Evolutionary conservation across 2,797 vertebrate genomes (phyloP).

Genomic region (Gallinago nigripennis): DNA sequence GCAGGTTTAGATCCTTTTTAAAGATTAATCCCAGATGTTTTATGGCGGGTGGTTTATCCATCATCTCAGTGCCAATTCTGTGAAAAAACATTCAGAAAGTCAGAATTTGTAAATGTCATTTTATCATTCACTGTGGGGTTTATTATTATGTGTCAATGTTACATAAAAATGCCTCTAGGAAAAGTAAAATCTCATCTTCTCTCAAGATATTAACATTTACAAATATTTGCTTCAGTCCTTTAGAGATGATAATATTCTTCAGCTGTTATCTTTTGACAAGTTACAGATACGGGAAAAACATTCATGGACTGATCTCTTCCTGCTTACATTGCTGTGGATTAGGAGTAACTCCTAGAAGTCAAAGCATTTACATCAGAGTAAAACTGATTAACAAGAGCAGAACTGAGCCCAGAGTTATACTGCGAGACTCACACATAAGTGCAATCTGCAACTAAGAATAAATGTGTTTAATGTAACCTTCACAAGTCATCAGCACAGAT

Average conservation of each 20-base stretch:
- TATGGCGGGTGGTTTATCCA: not conserved
- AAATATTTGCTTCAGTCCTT: constrained; percentile 45
- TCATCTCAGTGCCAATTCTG: not conserved
- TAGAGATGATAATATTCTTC: not conserved
- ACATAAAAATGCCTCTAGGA: constrained; percentile 30
- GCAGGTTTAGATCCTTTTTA: not conserved
- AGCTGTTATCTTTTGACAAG: constrained; percentile 20
- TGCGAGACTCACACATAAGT: not conserved
- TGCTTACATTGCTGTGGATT: not conserved
- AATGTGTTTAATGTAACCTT: constrained; percentile 23
- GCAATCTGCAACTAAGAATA: not conserved
- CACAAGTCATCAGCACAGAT: not conserved
- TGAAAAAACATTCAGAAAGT: not conserved
- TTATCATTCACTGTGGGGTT: not conserved
- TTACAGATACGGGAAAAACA: not conserved
- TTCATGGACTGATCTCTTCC: not conserved
- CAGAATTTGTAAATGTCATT: constrained; percentile 7
- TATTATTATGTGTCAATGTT: constrained; percentile 8
- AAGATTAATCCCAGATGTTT: not conserved
- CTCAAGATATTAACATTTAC: constrained; percentile 39
- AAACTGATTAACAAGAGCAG: not conserved
- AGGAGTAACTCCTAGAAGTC: not conserved
- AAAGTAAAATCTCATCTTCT: constrained; percentile 27
- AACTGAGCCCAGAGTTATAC: not conserved
- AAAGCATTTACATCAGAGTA: not conserved